Percentiles rank a stretch among this genome's conserved stretches.
These are phyloP conservation scores for Cryptocephalus primarius DNA, from an alignment of 2,888 invertebrate species.

Conservation along the genomic window DNA sequence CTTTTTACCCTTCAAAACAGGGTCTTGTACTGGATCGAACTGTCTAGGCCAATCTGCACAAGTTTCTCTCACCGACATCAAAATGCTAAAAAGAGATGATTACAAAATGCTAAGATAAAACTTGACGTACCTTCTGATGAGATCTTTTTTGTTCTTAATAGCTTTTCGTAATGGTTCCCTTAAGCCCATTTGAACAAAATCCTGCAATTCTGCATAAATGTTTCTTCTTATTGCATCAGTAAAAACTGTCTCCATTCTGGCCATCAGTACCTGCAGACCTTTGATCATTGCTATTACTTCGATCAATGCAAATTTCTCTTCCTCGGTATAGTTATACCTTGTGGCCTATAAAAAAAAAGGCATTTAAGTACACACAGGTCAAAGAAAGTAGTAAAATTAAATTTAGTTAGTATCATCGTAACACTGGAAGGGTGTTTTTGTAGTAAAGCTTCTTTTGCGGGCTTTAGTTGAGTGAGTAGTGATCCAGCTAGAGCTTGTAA, in stretches of 20 bases:
- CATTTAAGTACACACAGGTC: not conserved
- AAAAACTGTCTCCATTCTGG: conserved; percentile 94
- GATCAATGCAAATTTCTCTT: conserved; percentile 95
- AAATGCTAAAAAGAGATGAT: conserved; percentile 54
- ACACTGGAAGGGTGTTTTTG: too few relatives aligned
- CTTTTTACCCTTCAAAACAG: conserved; percentile 85
- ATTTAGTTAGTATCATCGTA: too few relatives aligned
- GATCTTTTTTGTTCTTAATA: conserved; percentile 94
- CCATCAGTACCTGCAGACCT: conserved; percentile 92
- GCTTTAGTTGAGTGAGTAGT: too few relatives aligned
- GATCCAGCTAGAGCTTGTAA: too few relatives aligned
- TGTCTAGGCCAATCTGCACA: conserved; percentile 95
- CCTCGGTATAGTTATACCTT: conserved; percentile 74
- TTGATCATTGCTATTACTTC: conserved; percentile 99
- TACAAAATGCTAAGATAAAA: not conserved
- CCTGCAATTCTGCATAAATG: conserved; percentile 93
- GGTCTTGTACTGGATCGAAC: conserved; percentile 84
- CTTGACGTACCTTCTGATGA: conserved; percentile 60
- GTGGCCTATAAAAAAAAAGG: conserved; percentile 55
- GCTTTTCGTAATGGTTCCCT: conserved; percentile 92
- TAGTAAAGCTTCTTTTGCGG: too few relatives aligned
- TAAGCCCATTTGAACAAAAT: conserved; percentile 83
- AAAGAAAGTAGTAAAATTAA: not conserved
- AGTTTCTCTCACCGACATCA: conserved; percentile 94
- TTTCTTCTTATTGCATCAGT: conserved; percentile 81